These are phyloP conservation scores for Branchinecta sandiegonensis DNA, from an alignment of 2,888 invertebrate genomes.

Conservation along the genomic window DNA sequence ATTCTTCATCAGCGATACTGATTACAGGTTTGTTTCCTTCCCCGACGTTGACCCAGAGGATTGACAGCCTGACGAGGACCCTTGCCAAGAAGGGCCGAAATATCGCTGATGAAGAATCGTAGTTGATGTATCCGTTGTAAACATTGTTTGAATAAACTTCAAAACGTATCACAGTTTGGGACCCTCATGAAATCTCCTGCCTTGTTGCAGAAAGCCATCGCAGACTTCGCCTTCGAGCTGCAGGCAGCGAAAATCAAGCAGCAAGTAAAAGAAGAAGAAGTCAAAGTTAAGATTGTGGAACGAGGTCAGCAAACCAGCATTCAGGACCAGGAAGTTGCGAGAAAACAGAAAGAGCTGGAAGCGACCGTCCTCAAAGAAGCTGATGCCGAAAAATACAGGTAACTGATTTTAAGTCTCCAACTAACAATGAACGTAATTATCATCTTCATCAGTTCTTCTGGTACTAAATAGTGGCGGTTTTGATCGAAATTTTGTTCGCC, in stretches of 20 bases:
- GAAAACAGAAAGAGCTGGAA: constrained; percentile 80
- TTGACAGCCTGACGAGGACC: too few relatives aligned
- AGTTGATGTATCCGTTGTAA: too few relatives aligned
- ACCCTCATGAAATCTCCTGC: background rate
- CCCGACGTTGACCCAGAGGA: too few relatives aligned
- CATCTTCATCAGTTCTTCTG: background rate
- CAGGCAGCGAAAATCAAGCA: constrained; percentile 94
- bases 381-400: constrained; percentile 75
- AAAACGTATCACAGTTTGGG: background rate
- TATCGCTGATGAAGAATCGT: too few relatives aligned
- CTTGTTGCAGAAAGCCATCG: constrained; percentile 55
- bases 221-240: constrained; percentile 79
- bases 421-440: background rate
- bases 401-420: constrained; percentile 16
- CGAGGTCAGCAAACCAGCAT: constrained; percentile 83
- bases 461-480: background rate
- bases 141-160: too few relatives aligned
- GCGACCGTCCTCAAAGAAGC: constrained; percentile 85
- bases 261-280: constrained; percentile 87
- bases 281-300: constrained; percentile 88
- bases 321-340: constrained; percentile 87
- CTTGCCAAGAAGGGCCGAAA: too few relatives aligned
- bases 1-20: too few relatives aligned
- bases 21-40: too few relatives aligned
- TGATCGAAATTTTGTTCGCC: too few relatives aligned